These are phyloP conservation scores for Phylloscopus collybita DNA, from an alignment of 2,797 vertebrate species.

Conservation along the genomic window DNA sequence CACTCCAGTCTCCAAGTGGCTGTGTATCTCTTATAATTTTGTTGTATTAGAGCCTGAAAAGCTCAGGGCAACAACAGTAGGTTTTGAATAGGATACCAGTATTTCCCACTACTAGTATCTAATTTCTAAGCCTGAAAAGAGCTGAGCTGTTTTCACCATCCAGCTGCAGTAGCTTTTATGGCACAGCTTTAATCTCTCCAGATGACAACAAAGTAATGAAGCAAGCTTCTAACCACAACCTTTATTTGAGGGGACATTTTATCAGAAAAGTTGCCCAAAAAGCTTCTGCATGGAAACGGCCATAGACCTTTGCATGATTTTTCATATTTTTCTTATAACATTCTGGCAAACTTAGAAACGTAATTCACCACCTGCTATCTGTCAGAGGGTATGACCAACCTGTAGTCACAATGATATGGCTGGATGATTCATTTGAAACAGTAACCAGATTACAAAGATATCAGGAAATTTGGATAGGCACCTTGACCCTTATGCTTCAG, in stretches of 20 bases:
- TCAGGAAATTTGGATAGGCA: neutral
- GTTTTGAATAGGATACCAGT: neutral
- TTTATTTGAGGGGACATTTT: neutral
- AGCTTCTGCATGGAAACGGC: neutral
- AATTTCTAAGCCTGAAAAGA: neutral
- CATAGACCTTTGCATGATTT: neutral
- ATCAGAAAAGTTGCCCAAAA: neutral
- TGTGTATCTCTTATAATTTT: neutral
- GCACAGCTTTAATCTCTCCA: neutral
- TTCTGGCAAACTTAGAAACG: neutral
- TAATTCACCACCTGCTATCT: accelerated
- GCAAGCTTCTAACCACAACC: neutral
- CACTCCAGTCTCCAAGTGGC: neutral
- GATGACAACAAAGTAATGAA: neutral
- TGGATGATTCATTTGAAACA: neutral
- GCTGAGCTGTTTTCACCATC: neutral
- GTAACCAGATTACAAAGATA: neutral
- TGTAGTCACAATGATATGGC: accelerated
- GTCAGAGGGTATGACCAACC: neutral
- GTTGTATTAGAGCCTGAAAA: neutral
- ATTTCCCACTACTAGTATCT: neutral
- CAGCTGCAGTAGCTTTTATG: neutral
- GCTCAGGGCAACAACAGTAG: neutral
- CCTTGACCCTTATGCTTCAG: neutral
- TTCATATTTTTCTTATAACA: neutral